These are phyloP conservation scores for Corynorhinus townsendii DNA, from an alignment of 2,113 vertebrate genomes.

Conservation along the genomic window DNA sequence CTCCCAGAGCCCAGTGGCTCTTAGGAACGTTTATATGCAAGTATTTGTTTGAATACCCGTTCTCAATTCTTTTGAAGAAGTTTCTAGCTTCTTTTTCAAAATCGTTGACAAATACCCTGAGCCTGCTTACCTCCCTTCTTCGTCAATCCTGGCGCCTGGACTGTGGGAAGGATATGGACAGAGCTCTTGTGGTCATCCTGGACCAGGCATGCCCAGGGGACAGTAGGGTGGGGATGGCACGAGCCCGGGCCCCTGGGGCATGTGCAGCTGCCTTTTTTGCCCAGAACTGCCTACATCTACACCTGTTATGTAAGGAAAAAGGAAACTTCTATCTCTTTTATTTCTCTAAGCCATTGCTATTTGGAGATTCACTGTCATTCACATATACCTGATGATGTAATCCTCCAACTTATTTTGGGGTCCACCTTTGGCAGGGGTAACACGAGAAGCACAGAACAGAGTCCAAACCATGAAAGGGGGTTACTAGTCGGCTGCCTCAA, in stretches of 20 bases:
- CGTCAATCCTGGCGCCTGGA: not conserved
- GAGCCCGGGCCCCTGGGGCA: not conserved
- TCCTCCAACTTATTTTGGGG: not conserved
- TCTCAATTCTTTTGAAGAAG: not conserved
- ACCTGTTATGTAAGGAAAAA: not conserved
- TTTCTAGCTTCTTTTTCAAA: not conserved
- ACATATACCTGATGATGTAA: accelerated
- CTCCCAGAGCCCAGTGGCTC: not conserved
- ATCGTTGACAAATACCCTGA: not conserved
- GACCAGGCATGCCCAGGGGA: accelerated
- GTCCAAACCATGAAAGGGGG: not conserved
- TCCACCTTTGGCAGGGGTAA: not conserved
- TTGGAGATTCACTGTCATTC: not conserved
- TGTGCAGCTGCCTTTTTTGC: not conserved
- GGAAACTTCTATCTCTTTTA: not conserved
- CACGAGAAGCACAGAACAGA: not conserved
- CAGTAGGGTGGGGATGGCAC: no score
- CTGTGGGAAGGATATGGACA: not conserved
- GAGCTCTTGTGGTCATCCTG: not conserved
- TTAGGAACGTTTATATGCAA: not conserved
- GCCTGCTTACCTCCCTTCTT: not conserved
- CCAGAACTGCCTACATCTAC: not conserved
- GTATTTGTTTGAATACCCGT: not conserved
- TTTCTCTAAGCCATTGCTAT: not conserved
- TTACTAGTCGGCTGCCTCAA: not conserved